A percentile compares a stretch with the other conserved stretches of the same genome.
phyloP scores from a whole-genome alignment of 2,888 invertebrate genomes.

The Trissolcus japonicus region DNA sequence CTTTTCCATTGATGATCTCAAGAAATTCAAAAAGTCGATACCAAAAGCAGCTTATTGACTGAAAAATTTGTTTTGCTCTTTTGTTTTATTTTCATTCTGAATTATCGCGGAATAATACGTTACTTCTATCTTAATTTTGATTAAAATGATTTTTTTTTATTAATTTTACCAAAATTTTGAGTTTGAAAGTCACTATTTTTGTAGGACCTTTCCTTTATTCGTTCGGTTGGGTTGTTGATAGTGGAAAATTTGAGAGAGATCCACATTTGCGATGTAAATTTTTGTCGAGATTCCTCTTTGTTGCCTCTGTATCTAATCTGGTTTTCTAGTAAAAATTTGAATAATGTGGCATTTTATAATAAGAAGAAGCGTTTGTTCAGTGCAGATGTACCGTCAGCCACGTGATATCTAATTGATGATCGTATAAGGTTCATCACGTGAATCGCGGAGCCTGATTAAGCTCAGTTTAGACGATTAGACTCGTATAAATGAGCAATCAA shows the following conservation, averaged over 20 bases:
- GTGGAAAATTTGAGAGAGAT: background rate
- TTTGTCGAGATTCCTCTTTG: conserved; percentile 1
- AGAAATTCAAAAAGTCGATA: conserved; percentile 15
- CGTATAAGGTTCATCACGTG: conserved; percentile 6
- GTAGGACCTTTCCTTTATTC: no score
- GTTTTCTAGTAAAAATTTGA: conserved; percentile 6
- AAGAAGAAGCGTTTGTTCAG: background rate
- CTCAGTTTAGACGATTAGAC: conserved; percentile 1
- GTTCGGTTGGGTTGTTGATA: background rate
- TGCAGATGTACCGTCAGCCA: conserved; percentile 1
- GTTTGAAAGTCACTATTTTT: no score
- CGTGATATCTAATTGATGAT: conserved; percentile 3
- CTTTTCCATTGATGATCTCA: conserved; percentile 27
- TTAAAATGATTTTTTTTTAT: no score
- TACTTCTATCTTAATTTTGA: no score
- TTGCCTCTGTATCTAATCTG: conserved; percentile 5
- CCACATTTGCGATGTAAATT: conserved; percentile 18
- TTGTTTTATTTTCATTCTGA: background rate
- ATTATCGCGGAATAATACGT: no score
- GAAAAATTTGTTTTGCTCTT: background rate
- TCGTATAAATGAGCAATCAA: background rate
- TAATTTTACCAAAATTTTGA: no score
- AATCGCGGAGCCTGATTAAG: background rate
- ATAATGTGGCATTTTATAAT: background rate
- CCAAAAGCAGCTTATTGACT: background rate